A percentile compares a stretch with the other conserved stretches of the same genome.
phyloP scores from a whole-genome alignment of 2,888 invertebrate species.

The Brassicogethes aeneus region DNA sequence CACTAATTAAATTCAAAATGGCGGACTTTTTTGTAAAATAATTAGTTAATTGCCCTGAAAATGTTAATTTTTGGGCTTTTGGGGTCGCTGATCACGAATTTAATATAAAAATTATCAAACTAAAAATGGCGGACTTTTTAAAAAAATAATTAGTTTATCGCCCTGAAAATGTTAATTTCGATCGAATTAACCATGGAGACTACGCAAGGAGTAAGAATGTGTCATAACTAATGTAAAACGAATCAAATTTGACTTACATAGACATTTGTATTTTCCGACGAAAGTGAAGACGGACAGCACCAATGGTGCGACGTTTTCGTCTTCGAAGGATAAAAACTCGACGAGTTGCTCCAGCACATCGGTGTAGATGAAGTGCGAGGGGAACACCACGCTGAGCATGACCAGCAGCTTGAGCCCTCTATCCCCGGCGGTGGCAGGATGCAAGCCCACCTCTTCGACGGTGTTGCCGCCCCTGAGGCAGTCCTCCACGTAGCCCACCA shows the following conservation, averaged over 20 bases:
- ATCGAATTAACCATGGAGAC: too few species aligned
- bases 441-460: slow-evolving; percentile 68
- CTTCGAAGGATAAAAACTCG: slow-evolving; percentile 69
- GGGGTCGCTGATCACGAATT: too few species aligned
- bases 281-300: slow-evolving; percentile 78
- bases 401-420: slow-evolving; percentile 82
- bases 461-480: slow-evolving; percentile 63
- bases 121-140: too few species aligned
- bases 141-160: too few species aligned
- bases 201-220: too few species aligned
- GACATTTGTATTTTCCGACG: slow-evolving; percentile 76
- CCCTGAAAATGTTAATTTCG: too few species aligned
- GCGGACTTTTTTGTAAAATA: too few species aligned
- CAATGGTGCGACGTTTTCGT: slow-evolving; percentile 70
- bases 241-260: slow-evolving; percentile 62
- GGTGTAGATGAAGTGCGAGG: slow-evolving; percentile 83
- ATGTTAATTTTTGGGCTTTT: too few species aligned
- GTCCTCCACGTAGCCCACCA: slow-evolving; percentile 51
- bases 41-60: too few species aligned
- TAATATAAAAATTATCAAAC: too few species aligned
- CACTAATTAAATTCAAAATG: too few species aligned
- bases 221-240: too few species aligned
- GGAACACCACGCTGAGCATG: slow-evolving; percentile 86
- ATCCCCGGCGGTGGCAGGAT: slow-evolving; percentile 74
- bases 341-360: slow-evolving; percentile 72